Percentiles rank a stretch among this genome's conserved stretches.
Evolutionary conservation across 1,140 invertebrate genomes (phyloP).

Genomic region (Varroa destructor): DNA sequence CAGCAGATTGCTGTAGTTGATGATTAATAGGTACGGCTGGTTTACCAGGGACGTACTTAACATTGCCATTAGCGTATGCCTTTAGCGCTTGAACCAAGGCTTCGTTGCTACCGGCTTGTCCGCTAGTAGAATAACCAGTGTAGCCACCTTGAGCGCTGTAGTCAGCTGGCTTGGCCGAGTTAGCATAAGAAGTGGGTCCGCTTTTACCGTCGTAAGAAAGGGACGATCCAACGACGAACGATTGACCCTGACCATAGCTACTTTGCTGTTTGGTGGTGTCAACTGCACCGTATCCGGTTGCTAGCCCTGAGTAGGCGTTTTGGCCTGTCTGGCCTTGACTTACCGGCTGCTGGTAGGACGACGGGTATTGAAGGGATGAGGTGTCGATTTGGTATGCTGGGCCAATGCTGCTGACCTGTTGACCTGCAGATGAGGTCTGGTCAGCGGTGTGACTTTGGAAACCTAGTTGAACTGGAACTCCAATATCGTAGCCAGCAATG

Average conservation of each 20-base stretch:
- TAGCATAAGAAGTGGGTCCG: not conserved
- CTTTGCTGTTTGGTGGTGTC: conserved; percentile 14
- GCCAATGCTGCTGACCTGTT: not conserved
- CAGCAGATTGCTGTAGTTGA: not conserved
- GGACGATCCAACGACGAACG: conserved; percentile 15
- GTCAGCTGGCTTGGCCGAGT: not conserved
- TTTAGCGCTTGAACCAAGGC: conserved; percentile 9
- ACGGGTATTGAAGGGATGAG: conserved; percentile 22
- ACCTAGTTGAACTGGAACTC: conserved; percentile 4
- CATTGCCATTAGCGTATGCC: conserved; percentile 13
- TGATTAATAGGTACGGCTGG: conserved; percentile 15
- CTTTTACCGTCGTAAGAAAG: conserved; percentile 23
- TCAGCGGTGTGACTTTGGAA: conserved; percentile 13
- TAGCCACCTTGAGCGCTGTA: not conserved
- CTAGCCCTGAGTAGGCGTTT: conserved; percentile 4
- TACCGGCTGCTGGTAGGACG: conserved; percentile 6
- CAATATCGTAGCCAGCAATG: conserved; percentile 21
- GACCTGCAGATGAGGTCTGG: not conserved
- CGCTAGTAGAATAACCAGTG: not conserved
- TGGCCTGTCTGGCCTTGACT: not conserved
- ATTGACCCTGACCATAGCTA: conserved; percentile 16
- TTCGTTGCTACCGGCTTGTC: not conserved
- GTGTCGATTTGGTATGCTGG: conserved; percentile 24
- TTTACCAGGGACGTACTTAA: conserved; percentile 18
- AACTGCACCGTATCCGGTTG: conserved; percentile 5